These are phyloP conservation scores for Platanista minor DNA, from an alignment of 2,113 vertebrate species.

Conservation along the genomic window DNA sequence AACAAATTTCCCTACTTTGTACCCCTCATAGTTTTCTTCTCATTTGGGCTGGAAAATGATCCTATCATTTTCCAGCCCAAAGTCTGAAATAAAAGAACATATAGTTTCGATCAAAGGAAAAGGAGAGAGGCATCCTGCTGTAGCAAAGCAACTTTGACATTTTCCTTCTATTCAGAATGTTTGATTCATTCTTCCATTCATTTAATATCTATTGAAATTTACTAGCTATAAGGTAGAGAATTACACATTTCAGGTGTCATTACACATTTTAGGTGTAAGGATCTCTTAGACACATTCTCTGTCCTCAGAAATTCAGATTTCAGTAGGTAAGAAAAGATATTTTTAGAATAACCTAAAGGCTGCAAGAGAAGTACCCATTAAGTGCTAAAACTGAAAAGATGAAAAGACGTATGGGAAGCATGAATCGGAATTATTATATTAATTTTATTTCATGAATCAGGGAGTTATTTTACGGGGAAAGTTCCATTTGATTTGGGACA, in stretches of 20 bases:
- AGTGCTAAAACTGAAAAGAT: neutral
- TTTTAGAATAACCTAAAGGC: neutral
- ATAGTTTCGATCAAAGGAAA: neutral
- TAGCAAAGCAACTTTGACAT: neutral
- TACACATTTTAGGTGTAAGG: neutral
- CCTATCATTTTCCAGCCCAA: neutral
- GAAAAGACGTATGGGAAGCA: neutral
- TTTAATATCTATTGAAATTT: neutral
- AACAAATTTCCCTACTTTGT: neutral
- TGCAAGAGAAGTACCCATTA: neutral
- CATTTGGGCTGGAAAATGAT: neutral
- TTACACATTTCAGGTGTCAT: neutral
- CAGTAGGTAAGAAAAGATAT: neutral
- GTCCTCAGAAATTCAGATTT: neutral
- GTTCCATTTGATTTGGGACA: neutral
- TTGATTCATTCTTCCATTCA: neutral
- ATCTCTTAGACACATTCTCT: neutral
- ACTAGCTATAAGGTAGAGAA: neutral
- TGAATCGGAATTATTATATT: neutral
- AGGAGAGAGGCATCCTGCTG: neutral
- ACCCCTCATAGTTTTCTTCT: neutral
- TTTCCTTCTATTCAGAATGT: neutral
- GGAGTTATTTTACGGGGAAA: neutral
- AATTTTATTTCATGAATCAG: neutral
- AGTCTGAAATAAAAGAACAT: neutral